phyloP scores from a whole-genome alignment of 2,797 vertebrate genomes.

The Chaenodraco wilsoni region DNA sequence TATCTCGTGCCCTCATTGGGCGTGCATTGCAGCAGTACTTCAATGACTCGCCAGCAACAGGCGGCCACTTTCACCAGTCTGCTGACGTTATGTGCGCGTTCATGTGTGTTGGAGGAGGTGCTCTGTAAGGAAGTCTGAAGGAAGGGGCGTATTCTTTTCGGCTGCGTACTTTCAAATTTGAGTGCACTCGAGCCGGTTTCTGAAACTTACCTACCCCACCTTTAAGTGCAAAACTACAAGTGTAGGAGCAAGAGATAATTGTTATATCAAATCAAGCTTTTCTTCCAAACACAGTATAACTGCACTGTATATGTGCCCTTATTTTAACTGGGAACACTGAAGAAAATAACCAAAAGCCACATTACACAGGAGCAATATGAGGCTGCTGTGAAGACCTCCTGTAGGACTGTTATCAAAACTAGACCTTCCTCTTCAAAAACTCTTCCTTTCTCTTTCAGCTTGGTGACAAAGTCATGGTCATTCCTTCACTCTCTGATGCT shows the following conservation, averaged over 20 bases:
- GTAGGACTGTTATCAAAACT: not conserved
- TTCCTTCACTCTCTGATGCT: conserved; percentile 89
- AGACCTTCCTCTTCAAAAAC: not conserved
- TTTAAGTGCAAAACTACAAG: not conserved
- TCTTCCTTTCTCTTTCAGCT: conserved; percentile 41
- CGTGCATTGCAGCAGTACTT: too few species aligned
- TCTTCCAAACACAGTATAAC: not conserved
- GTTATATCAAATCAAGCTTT: not conserved
- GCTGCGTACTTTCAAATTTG: too few species aligned
- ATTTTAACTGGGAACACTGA: not conserved
- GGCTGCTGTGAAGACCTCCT: not conserved
- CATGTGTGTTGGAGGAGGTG: too few species aligned
- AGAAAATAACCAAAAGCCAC: not conserved
- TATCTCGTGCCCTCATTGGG: too few species aligned
- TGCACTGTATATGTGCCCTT: not conserved
- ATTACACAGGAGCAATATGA: not conserved
- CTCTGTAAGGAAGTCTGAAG: too few species aligned
- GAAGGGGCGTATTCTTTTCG: too few species aligned
- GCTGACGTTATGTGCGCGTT: too few species aligned
- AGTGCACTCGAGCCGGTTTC: too few species aligned
- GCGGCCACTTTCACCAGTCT: too few species aligned
- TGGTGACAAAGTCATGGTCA: conserved; percentile 93
- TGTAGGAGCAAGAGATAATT: too few species aligned
- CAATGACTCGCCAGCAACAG: too few species aligned
- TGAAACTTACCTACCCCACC: too few species aligned